Percentiles rank a stretch among this genome's conserved stretches.
Evolutionary conservation across 2,113 vertebrate species (phyloP).

Genomic region (Rostratula benghalensis): DNA sequence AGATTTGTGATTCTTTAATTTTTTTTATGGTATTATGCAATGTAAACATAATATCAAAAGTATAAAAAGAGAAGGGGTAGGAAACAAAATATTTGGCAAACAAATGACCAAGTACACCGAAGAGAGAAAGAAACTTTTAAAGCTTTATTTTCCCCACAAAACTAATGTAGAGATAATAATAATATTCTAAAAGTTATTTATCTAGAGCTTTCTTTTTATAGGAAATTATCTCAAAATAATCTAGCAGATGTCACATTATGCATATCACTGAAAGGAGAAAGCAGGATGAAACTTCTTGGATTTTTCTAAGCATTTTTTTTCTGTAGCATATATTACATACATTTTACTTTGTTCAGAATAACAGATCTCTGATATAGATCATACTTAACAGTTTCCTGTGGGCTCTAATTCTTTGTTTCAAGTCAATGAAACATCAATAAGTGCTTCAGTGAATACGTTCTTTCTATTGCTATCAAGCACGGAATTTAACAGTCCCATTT

Average conservation of each 20-base stretch:
- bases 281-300: neutral
- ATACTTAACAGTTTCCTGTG: neutral
- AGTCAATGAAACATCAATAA: neutral
- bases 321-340: neutral
- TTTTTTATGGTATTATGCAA: neutral
- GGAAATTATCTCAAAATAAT: neutral
- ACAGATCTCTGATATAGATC: neutral
- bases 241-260: neutral
- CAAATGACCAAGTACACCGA: neutral
- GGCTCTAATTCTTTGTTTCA: neutral
- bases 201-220: neutral
- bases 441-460: neutral
- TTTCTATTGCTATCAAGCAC: neutral
- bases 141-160: neutral
- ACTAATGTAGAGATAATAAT: neutral
- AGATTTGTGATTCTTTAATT: neutral
- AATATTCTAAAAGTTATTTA: neutral
- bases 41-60: neutral
- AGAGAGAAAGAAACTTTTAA: neutral
- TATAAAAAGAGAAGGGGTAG: neutral
- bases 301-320: neutral
- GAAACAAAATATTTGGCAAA: neutral
- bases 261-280: neutral
- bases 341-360: neutral
- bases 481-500: conserved; percentile 3